Evolutionary conservation across 2,113 vertebrate species (phyloP), one percentile per base, ranked within the genome.

Genomic region (Aegithalos caudatus): DNA sequence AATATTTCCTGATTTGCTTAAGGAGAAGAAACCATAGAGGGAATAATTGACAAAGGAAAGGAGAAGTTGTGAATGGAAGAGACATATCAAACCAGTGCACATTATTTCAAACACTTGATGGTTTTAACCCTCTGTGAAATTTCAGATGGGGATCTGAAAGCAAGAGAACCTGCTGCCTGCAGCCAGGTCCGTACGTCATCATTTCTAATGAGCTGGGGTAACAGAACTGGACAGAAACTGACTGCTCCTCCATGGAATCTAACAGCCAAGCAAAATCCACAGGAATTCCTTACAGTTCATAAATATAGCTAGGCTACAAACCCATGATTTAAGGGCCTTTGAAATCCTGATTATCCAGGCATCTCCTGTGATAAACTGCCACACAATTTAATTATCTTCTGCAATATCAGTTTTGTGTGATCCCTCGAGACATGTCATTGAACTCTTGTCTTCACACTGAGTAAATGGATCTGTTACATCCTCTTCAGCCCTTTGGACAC

Each of bases 331-430:
- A 95, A 88, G 92, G 85, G 24, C 44, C 56, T 88, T 87, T 88
- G 90, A 71, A 91, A 90, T 57, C 61, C 60, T 90, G 64, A 90
- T 90, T 90, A 90, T 78, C 78, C 31, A 10, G 67, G 60, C 74
- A 94, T 83, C 67, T 90, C 60, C 76, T 86, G 79, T 90, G 58
- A 91, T 94, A 80, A 94, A 94, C 48, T 95, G 82, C 69, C 62
- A 64, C 77, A 80, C 8, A 4, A 88, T 95, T 95, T 94, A 92
- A 97, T 97, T 92, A 92, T 78, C 81, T 86, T 69, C 82, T 2
- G 1, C 44, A 29, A 65, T 35, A 93, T 67, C 94, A 81, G 54
- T 95, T 92, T 86, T 90, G 48, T 4, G 1, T 0, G 3, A 83
- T 94, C 71, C 80, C 78, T 92, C 0, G 5, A 71, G 80, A 93